phyloP scores from a whole-genome alignment of 1,140 invertebrate species.

The Eupristina koningsbergeri region DNA sequence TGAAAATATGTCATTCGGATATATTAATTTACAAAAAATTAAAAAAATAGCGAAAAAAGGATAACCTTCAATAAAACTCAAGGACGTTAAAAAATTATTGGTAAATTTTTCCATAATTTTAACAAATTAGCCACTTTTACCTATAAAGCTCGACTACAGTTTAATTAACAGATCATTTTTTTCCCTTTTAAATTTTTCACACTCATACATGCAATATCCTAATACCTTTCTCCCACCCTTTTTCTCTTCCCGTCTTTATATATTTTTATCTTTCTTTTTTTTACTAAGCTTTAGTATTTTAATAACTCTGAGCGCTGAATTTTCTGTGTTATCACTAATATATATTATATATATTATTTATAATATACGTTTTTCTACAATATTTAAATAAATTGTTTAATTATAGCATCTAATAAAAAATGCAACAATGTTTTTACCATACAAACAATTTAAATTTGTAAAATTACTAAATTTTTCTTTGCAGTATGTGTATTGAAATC shows the following conservation, averaged over 20 bases:
- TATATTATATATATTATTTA: not conserved
- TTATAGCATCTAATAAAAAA: no score
- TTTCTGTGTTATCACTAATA: slow-evolving; percentile 14
- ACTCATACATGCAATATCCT: not conserved
- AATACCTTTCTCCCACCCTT: no score
- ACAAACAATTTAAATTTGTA: no score
- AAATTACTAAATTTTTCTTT: no score
- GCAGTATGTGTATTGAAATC: no score
- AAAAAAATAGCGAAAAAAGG: slow-evolving; percentile 9
- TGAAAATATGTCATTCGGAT: no score
- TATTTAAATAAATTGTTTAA: no score
- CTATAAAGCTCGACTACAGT: slow-evolving; percentile 31
- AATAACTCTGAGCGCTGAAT: slow-evolving; percentile 45
- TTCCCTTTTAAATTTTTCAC: not conserved
- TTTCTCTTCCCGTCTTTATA: not conserved
- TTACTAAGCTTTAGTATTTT: slow-evolving; percentile 44
- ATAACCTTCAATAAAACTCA: not conserved
- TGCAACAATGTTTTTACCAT: no score
- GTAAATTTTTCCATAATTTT: slow-evolving; percentile 55
- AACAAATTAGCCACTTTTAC: slow-evolving; percentile 56
- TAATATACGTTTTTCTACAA: no score
- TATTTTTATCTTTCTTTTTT: not conserved
- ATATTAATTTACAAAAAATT: no score
- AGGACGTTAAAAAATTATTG: slow-evolving; percentile 44
- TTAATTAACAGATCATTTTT: slow-evolving; percentile 53